phyloP scores from a whole-genome alignment of 2,888 invertebrate genomes.

The Nomada fucata region DNA sequence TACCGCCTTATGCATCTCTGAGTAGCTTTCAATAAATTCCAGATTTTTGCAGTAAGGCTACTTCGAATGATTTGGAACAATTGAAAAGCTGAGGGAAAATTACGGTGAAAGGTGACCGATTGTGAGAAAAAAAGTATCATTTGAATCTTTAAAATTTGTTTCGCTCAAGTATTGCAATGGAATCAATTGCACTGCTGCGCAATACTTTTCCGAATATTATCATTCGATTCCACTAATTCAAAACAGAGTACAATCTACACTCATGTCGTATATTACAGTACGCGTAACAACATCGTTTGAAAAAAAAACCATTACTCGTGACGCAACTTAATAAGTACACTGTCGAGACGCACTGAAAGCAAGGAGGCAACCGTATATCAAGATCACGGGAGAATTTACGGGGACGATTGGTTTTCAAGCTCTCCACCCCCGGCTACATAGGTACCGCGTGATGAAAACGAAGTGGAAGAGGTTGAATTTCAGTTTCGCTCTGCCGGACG shows the following conservation, averaged over 20 bases:
- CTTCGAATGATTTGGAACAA: too few species aligned
- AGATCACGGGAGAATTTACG: slow-evolving; percentile 35
- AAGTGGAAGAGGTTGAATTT: slow-evolving; percentile 72
- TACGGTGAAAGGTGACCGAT: too few species aligned
- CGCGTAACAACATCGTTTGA: too few species aligned
- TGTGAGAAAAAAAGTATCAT: too few species aligned
- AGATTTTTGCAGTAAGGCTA: too few species aligned
- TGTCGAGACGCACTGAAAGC: not conserved
- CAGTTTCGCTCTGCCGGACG: slow-evolving; percentile 64
- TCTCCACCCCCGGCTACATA: slow-evolving; percentile 30
- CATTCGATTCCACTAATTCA: not conserved
- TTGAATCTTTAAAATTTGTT: too few species aligned
- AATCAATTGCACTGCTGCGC: too few species aligned
- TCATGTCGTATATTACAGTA: not conserved
- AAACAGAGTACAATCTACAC: not conserved
- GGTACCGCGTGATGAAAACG: slow-evolving; percentile 63
- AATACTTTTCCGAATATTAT: not conserved
- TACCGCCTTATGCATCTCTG: too few species aligned
- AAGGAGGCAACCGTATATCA: slow-evolving; percentile 9
- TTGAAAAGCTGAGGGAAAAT: too few species aligned
- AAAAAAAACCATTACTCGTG: too few species aligned
- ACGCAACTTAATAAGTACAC: not conserved
- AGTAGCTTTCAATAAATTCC: too few species aligned
- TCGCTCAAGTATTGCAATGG: too few species aligned
- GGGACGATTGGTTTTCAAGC: slow-evolving; percentile 53